Percentiles rank a stretch among this genome's conserved stretches.
These are phyloP conservation scores for Euproctis similis DNA, from an alignment of 2,888 invertebrate species.

Conservation along the genomic window DNA sequence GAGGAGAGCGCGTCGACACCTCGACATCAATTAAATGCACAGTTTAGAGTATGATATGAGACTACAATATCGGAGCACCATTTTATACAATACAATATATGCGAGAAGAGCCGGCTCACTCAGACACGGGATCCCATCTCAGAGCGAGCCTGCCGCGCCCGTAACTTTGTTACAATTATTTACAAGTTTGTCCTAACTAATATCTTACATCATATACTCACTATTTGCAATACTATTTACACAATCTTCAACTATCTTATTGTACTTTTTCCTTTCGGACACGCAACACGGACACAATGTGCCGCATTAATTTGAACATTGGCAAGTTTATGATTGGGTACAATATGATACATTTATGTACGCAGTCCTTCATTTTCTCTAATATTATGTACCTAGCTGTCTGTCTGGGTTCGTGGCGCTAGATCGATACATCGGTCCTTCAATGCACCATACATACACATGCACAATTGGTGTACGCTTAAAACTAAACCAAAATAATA, in stretches of 20 bases:
- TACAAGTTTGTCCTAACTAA: slow-evolving; percentile 19
- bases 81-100: slow-evolving; percentile 33
- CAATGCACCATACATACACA: too few relatives aligned
- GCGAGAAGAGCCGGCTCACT: slow-evolving; percentile 3
- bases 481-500: too few relatives aligned
- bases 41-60: slow-evolving; percentile 68
- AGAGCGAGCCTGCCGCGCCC: background rate
- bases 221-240: slow-evolving; percentile 7
- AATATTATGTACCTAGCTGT: too few relatives aligned
- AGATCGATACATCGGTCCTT: too few relatives aligned
- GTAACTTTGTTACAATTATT: slow-evolving; percentile 15
- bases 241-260: background rate
- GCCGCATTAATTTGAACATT: too few relatives aligned
- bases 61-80: slow-evolving; percentile 70
- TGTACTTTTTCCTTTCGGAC: too few relatives aligned
- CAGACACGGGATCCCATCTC: background rate
- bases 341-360: too few relatives aligned
- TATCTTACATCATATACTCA: slow-evolving; percentile 7
- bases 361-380: too few relatives aligned
- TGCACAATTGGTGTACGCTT: too few relatives aligned
- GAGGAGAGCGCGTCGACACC: slow-evolving; percentile 46
- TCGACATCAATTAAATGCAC: slow-evolving; percentile 47
- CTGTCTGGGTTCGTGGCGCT: too few relatives aligned
- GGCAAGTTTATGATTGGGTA: background rate
- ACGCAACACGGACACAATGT: too few relatives aligned